These are phyloP conservation scores for Lithophane ornitopus DNA, from an alignment of 2,888 invertebrate species.

Conservation along the genomic window DNA sequence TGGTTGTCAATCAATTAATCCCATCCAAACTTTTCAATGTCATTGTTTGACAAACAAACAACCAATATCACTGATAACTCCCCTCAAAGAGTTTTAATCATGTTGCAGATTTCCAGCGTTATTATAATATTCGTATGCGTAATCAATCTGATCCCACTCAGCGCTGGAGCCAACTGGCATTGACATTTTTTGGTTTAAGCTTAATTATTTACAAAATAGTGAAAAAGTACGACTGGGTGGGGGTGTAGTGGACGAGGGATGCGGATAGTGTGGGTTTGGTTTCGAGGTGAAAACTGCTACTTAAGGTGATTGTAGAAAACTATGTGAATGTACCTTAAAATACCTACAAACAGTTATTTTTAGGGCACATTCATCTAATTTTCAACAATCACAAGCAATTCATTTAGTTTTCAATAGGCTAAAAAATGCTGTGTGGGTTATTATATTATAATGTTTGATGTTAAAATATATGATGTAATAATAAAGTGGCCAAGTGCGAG, in stretches of 20 bases:
- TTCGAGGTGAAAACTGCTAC: constrained; percentile 23
- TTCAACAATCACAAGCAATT: not conserved
- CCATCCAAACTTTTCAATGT: not conserved
- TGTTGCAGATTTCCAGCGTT: constrained; percentile 43
- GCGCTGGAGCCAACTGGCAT: constrained; percentile 77
- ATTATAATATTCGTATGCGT: constrained; percentile 61
- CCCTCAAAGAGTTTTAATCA: constrained; percentile 30
- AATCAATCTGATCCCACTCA: constrained; percentile 75
- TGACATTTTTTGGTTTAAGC: constrained; percentile 88
- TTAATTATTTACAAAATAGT: constrained; percentile 88
- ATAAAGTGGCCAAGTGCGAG: too few relatives aligned
- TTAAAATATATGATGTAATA: not conserved
- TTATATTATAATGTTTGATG: too few relatives aligned
- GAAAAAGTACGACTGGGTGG: constrained; percentile 75
- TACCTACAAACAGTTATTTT: not conserved
- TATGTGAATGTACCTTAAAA: not conserved
- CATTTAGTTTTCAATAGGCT: not conserved
- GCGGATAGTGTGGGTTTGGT: constrained; percentile 70
- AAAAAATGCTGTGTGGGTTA: not conserved
- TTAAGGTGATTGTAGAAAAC: not conserved
- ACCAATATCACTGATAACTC: not conserved
- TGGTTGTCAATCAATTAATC: not conserved
- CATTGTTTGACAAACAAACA: constrained; percentile 4
- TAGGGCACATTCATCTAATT: not conserved
- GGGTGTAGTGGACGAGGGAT: constrained; percentile 40